Base-by-base conservation (phyloP, 2,797 vertebrate genomes). In the Oryzias dopingdopingensis region DNA sequence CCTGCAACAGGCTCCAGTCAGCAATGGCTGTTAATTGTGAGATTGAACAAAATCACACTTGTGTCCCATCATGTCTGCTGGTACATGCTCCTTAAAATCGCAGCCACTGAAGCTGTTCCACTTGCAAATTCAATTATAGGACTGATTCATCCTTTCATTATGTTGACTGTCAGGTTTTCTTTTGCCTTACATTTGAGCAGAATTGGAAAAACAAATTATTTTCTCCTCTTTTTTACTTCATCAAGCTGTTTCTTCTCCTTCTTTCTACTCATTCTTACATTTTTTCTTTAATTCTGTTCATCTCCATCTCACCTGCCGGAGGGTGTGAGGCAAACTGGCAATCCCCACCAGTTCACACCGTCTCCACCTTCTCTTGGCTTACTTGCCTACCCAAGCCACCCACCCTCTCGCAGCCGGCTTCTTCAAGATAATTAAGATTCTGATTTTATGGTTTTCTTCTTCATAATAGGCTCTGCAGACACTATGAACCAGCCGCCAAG, bases 81-180 rank as follows among this genome's bases (percentile, higher is more conserved):
- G 67, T 81, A 51, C 52, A 61, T 70, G 66, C 63, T 59, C 54
- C 74, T 84, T 83, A 73, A 82, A 84, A 74, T 79, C 77, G 49
- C 58, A 72, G 51, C 59, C 72, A 42, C 76, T 68, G 80, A 83
- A 76, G 77, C 77, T 42, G 77, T 85, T 89, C 86, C 86, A 81
- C 83, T 81, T 73, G 86, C 82, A 89, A 87, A 91, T 90, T 90
- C 79, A 91, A 90, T 91, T 89, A 88, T 24, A 66, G 52, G 65
- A 90, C 79, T 89, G 87, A 91, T 88, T 91, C 87, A 89, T 86
- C 81, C 79, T 77, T 80, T 73, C 79, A 86, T 91, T 90, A 90
- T 89, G 89, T 89, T 88, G 78, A 87, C 91, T 90, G 90, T 90
- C 90, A 92, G 79, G 87, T 89, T 88, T 87, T 82, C 76, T 89